Evolutionary conservation across 2,797 vertebrate genomes (phyloP).

Genomic region (Sebastes itinus): DNA sequence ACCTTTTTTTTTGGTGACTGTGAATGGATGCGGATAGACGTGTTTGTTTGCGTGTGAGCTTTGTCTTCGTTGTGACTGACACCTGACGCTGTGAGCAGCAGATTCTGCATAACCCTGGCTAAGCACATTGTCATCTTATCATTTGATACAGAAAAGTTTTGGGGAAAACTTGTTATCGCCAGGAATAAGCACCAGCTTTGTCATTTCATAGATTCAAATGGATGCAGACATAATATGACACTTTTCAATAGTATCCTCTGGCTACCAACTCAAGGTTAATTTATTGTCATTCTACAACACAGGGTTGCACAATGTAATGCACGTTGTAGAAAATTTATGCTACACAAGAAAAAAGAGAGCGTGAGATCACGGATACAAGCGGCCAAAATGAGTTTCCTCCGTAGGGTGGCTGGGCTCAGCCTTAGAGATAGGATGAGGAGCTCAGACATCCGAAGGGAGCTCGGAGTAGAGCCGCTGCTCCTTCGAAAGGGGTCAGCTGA

Average conservation of each 20-base stretch:
- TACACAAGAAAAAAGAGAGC: neutral
- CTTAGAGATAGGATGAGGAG: too few species aligned
- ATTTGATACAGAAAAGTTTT: conserved; percentile 16
- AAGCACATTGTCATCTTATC: conserved; percentile 16
- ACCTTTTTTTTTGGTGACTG: neutral
- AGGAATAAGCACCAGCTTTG: neutral
- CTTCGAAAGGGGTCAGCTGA: too few species aligned
- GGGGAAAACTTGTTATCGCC: neutral
- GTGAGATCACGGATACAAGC: too few species aligned
- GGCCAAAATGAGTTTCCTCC: too few species aligned
- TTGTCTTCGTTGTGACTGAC: conserved; percentile 43
- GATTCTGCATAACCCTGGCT: conserved; percentile 24
- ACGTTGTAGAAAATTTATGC: neutral
- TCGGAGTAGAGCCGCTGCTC: too few species aligned
- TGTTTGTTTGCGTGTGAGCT: neutral
- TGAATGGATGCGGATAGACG: neutral
- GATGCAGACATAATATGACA: neutral
- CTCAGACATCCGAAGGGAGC: too few species aligned
- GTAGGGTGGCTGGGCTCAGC: too few species aligned
- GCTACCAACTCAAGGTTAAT: neutral
- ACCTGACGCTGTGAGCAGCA: conserved; percentile 14
- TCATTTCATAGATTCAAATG: conserved; percentile 10
- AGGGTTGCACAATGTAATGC: neutral
- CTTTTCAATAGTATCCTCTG: neutral
- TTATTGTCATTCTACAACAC: neutral